Evolutionary conservation across 2,113 vertebrate genomes (phyloP), one percentile per base, ranked within the genome.

Genomic region (Murina feae): DNA sequence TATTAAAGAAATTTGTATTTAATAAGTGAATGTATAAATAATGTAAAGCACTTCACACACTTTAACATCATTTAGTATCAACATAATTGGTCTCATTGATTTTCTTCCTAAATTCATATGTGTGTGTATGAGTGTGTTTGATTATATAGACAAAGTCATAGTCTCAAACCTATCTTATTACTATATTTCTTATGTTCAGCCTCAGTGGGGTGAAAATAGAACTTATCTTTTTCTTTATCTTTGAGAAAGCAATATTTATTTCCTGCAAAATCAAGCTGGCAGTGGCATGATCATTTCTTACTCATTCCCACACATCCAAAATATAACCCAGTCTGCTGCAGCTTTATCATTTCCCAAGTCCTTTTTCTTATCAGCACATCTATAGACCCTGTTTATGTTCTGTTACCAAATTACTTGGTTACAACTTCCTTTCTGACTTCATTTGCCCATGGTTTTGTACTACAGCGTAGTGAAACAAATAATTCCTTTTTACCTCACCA

Each of bases 211-310:
- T 86, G 37, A 87, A 92, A 83, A 78, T 20, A 66, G n/a, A 89
- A 35, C 60, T 65, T 16, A 83, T 42, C 0, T 58, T 86, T 86
- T 92, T 44, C 23, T 86, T 89, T 94, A n/a, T 89, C 60, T 93
- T 63, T 82, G 60, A 25, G 32, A 85, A 76, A 86, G 9, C 30
- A 20, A n/a, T 28, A 89, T 47, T 35, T 14, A 51, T 76, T 88
- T 80, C 37, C 89, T 18, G 71, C 96, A 68, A 96, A 96, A 89
- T 80, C 58, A 95, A 91, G 51, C 89, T 72, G 37, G 39, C 4
- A 6, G n/a, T 0, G 0, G 37, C 69, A 97, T 28, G 32, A 82
- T 86, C 60, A 65, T 76, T 86, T 95, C 44, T 44, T 25, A 89
- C 37, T 89, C 14, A 23, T 74, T 53, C 65, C 42, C 42, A 81